These are phyloP conservation scores for Plectropomus leopardus DNA, from an alignment of 2,113 vertebrate species.

Conservation along the genomic window DNA sequence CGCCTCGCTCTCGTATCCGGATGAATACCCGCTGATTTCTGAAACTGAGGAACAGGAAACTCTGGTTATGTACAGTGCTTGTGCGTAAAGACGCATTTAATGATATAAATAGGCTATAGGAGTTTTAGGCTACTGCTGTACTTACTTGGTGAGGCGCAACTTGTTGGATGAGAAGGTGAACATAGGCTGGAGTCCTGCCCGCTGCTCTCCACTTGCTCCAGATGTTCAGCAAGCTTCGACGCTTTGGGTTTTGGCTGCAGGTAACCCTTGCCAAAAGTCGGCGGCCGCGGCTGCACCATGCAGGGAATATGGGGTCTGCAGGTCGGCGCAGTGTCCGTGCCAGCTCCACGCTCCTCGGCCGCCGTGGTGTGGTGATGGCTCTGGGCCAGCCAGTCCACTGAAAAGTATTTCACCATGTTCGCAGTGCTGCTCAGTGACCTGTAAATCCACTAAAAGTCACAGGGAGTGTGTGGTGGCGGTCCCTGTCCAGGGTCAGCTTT, in stretches of 20 bases:
- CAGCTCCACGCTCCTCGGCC: background rate
- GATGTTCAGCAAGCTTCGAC: background rate
- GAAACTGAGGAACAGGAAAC: slow-evolving; percentile 60
- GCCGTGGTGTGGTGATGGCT: slow-evolving; percentile 74
- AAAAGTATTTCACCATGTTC: slow-evolving; percentile 84
- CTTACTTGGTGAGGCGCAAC: slow-evolving; percentile 81
- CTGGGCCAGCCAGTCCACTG: slow-evolving; percentile 89
- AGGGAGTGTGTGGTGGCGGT: slow-evolving; percentile 25
- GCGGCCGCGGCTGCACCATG: slow-evolving; percentile 79
- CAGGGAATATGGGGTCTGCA: slow-evolving; percentile 80
- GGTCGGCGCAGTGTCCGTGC: background rate
- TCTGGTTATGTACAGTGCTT: background rate
- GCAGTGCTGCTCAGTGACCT: slow-evolving; percentile 12
- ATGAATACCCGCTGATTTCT: slow-evolving; percentile 80
- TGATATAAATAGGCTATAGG: background rate
- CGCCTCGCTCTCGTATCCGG: slow-evolving; percentile 84
- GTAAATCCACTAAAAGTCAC: slow-evolving; percentile 46
- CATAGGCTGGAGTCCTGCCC: background rate
- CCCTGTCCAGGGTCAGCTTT: background rate
- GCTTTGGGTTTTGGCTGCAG: slow-evolving; percentile 78
- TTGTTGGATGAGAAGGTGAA: slow-evolving; percentile 29
- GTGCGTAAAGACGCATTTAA: rapidly evolving
- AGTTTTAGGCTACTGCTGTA: background rate
- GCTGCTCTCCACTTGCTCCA: slow-evolving; percentile 25
- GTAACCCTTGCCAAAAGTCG: slow-evolving; percentile 70